Base-by-base conservation (phyloP, 2,113 vertebrate genomes). In the Eidolon helvum region DNA sequence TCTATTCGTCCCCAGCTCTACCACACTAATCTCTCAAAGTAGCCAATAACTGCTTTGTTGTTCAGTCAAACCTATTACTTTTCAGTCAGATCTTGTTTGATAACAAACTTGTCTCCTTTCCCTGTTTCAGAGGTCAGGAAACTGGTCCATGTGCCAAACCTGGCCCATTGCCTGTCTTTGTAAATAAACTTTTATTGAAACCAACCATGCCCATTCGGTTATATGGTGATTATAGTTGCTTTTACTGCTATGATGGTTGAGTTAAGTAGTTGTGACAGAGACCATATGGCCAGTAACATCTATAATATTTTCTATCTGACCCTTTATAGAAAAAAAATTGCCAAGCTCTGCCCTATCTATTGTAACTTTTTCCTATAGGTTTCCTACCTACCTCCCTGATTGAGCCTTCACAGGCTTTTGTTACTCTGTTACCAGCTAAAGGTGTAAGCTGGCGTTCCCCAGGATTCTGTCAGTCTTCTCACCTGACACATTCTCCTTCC, bases 181-280 rank as follows among this genome's bases (percentile, higher is more conserved):
- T 83, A 72, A 78, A 79, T 28, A 61, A 69, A 91, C 40, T 50
- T 94, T 74, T 63, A 57, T 2, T 92, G 79, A 48, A 95, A 92
- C 16, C 4, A 74, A 10, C 48, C 30, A 43, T 35, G 19, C 15
- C 43, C 19, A 19, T 69, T 82, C 40, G 43, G 35, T 84, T 48
- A 74, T 50, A 43, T 1, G 28, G 15, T 35, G 45, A 40, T 1
- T 9, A 2, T 30, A 22, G 75, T 19, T 92, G 45, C 57, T 90
- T 92, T 72, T n/a, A 7, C 40, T 59, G 68, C 55, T 61, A 16
- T 2, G 4, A 92, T 15, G 45, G 43, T 33, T 77, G 48, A 84
- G 30, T 57, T 78, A 35, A 85, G 43, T 19, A 65, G 61, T 14
- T 90, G 22, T 19, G 66, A 63, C 1, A 33, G 68, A 77, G 71